Percentiles rank a stretch among this genome's conserved stretches.
phyloP scores from a whole-genome alignment of 2,113 vertebrate species.

The Mesembrinibis cayennensis region DNA sequence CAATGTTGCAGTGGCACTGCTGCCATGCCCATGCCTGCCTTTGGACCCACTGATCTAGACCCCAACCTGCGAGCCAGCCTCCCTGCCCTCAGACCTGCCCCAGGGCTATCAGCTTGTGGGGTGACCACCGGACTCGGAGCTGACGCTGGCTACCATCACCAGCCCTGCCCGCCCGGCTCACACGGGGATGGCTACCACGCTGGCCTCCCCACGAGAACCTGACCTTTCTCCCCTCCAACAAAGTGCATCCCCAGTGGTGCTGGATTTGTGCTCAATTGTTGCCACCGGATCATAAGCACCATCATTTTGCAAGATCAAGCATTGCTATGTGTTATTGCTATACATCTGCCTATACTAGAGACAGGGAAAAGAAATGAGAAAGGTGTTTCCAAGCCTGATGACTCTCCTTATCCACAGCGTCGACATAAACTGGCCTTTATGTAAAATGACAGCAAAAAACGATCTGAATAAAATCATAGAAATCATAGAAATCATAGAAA shows the following conservation, averaged over 20 bases:
- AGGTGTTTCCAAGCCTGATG: not conserved
- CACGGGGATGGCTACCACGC: not conserved
- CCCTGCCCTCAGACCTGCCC: not conserved
- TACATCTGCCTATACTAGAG: not conserved
- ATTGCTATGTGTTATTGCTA: not conserved
- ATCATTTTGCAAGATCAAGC: not conserved
- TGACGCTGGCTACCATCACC: not conserved
- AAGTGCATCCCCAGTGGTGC: not conserved
- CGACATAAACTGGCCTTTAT: not conserved
- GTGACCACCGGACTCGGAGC: rapidly evolving
- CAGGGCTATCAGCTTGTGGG: not conserved
- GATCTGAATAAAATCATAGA: not conserved
- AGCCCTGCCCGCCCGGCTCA: not conserved
- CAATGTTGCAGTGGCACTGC: not conserved
- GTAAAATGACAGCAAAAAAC: not conserved
- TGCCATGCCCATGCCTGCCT: not conserved
- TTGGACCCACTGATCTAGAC: not conserved
- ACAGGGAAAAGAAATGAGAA: not conserved
- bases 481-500: too few species aligned
- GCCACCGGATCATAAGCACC: not conserved
- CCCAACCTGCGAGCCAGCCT: rapidly evolving
- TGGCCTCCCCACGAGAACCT: not conserved
- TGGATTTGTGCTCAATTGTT: not conserved
- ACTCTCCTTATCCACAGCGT: not conserved
- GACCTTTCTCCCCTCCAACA: too few species aligned